A percentile compares a stretch with the other conserved stretches of the same genome.
These are phyloP conservation scores for Tautogolabrus adspersus DNA, from an alignment of 2,113 vertebrate genomes.

Conservation along the genomic window DNA sequence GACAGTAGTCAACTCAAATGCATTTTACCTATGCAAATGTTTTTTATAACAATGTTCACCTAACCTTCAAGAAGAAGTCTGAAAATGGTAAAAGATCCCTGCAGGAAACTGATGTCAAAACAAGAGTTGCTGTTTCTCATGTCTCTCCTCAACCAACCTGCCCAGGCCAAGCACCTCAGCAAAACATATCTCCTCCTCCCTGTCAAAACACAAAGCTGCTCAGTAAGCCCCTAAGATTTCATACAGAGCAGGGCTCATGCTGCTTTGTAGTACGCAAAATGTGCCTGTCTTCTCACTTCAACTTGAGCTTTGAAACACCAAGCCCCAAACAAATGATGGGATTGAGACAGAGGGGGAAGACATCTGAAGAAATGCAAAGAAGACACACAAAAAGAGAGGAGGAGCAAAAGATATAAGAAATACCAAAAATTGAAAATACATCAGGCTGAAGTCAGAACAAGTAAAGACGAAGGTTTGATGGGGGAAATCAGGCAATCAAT, in stretches of 20 bases:
- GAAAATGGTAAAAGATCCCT: neutral
- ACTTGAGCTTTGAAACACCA: constrained; percentile 12
- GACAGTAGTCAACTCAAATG: neutral
- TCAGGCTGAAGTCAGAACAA: too few species aligned
- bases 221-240: constrained; percentile 40
- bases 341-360: constrained; percentile 8
- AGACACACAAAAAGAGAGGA: neutral
- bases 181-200: constrained; percentile 46
- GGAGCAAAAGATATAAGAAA: neutral
- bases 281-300: constrained; percentile 33
- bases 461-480: too few species aligned
- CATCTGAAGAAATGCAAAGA: neutral
- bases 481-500: too few species aligned
- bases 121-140: neutral
- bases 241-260: constrained; percentile 6
- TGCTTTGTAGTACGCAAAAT: constrained; percentile 44
- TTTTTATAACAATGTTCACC: too few species aligned
- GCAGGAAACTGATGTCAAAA: constrained; percentile 8
- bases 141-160: constrained; percentile 20
- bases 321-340: constrained; percentile 18
- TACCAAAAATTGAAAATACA: neutral
- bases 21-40: neutral
- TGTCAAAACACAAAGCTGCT: constrained; percentile 57
- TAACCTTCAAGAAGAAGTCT: too few species aligned
- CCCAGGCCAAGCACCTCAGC: neutral